Conservation (phyloP, 2,113 vertebrate species). For the Tamias sibiricus region DNA sequence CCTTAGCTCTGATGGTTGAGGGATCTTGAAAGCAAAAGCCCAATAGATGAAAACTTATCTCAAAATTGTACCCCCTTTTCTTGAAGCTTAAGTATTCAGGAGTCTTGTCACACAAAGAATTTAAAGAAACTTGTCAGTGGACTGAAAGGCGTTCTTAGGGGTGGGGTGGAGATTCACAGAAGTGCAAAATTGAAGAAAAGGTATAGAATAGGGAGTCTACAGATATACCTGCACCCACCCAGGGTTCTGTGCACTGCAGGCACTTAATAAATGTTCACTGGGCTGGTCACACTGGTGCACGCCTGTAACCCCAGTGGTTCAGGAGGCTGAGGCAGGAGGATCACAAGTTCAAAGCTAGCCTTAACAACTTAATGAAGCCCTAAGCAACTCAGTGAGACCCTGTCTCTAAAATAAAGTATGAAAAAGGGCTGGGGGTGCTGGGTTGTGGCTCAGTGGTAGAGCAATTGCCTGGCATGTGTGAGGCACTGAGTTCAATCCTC, state of each 20-base stretch:
- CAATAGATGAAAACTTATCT: constrained; percentile 37
- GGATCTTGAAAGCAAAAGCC: not conserved
- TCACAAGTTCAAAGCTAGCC: too few species aligned
- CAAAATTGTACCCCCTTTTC: not conserved
- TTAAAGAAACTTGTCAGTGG: not conserved
- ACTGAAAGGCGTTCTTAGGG: not conserved
- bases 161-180: not conserved
- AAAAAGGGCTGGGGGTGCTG: too few species aligned
- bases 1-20: not conserved
- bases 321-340: too few species aligned
- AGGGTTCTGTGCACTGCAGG: not conserved
- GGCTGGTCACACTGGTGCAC: too few species aligned
- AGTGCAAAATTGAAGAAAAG: constrained; percentile 1
- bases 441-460: too few species aligned
- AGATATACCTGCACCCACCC: not conserved
- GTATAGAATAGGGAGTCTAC: not conserved
- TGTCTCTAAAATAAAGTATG: too few species aligned
- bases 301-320: too few species aligned
- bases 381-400: too few species aligned
- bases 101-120: constrained; percentile 4
- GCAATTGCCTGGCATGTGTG: too few species aligned
- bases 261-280: not conserved
- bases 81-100: not conserved
- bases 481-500: too few species aligned
- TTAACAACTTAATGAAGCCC: too few species aligned